Base-by-base conservation (phyloP, 2,113 vertebrate genomes). In the Tenebrosternarchus preto region DNA sequence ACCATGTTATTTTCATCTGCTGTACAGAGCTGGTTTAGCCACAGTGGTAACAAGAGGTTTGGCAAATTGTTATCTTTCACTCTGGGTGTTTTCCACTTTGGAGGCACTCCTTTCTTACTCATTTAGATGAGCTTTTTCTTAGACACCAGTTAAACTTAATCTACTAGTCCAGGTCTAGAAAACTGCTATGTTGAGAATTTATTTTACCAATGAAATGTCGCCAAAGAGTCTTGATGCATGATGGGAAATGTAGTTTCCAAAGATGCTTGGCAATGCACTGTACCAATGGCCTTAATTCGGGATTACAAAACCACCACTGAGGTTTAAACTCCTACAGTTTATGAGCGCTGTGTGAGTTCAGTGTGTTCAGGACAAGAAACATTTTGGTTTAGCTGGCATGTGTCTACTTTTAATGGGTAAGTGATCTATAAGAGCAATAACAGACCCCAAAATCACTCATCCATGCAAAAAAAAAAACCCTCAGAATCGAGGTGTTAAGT, bases 1-100 rank as follows among this genome's bases (percentile, higher is more conserved):
- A 5, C 50, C 46, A 73, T 66, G 56, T 70, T 59, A 55, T 8
- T 22, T 69, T 63, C 50, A 16, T 55, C 33, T 39, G 78, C 39
- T 60, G 22, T 27, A 25, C 53, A n/a, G 29, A 71, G 76, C 11
- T 59, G 33, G 5, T 59, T 57, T n/a, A 71, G 31, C 36, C 53
- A 36, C 22, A 27, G 31, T 27, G 69, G 70, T 78, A 77, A 69
- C 7, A 73, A 64, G 15, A 15, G 53, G n/a, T 69, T 46, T n/a
- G 5, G 31, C 69, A 73, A 69, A 27, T 39, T 61, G n/a, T 69
- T 31, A 75, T 75, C 56, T 78, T 57, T 78, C 53, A 80, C 60
- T 73, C 66, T 27, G 55, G 43, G 46, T 63, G 53, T 66, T 60
- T 57, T 19, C 2, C 19, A 57, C 27, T 33, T 25, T 20, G 7